Percentiles rank a stretch among this genome's conserved stretches.
Conservation (phyloP, 2,888 invertebrate species). For the Microctonus brassicae region DNA sequence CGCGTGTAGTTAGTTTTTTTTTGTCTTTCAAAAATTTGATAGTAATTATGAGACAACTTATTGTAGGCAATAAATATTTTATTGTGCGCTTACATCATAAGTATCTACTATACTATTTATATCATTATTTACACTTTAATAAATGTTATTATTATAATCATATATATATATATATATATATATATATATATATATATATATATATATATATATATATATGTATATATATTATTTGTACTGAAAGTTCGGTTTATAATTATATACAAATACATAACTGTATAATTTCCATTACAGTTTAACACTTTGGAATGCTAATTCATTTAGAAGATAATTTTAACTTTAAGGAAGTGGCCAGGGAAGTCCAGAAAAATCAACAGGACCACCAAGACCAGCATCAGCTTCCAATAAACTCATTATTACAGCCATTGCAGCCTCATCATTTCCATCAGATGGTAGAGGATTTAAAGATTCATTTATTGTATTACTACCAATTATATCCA, state of each 20-base stretch:
- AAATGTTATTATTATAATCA: constrained; percentile 14
- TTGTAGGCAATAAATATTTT: no score
- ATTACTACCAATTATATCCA: constrained; percentile 74
- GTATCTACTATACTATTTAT: no score
- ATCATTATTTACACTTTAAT: constrained; percentile 25
- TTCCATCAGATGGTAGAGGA: constrained; percentile 77
- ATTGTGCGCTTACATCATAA: no score
- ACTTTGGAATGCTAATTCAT: neutral
- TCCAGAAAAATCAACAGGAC: constrained; percentile 88
- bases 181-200: no score
- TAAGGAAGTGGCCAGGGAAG: constrained; percentile 87
- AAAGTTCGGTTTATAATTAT: constrained; percentile 10
- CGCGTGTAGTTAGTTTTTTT: no score
- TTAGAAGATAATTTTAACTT: neutral
- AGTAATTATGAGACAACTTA: no score
- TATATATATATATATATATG: no score
- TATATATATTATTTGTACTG: constrained; percentile 15
- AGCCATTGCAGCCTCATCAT: constrained; percentile 92
- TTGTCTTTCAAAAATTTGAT: no score
- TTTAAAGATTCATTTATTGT: constrained; percentile 70
- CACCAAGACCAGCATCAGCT: constrained; percentile 90
- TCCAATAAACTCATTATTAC: constrained; percentile 92
- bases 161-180: no score
- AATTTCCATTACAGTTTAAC: neutral
- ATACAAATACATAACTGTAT: neutral